These are phyloP conservation scores for Mimachlamys varia DNA, from an alignment of 2,888 invertebrate genomes.

Conservation along the genomic window DNA sequence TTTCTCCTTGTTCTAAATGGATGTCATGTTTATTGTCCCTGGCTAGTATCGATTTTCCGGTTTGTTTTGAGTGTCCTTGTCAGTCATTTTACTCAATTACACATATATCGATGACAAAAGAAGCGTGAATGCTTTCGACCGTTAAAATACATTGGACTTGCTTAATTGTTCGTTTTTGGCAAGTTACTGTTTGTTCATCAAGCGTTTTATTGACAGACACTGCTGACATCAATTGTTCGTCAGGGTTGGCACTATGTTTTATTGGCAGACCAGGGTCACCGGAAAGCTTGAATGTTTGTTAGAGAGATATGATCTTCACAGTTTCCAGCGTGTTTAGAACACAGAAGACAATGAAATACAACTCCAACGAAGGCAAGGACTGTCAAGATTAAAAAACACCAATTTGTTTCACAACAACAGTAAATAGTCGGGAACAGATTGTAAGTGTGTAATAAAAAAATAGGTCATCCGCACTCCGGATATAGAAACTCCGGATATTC, in stretches of 20 bases:
- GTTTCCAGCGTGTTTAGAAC: too few relatives aligned
- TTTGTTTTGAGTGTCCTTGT: not conserved
- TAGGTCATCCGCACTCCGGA: too few relatives aligned
- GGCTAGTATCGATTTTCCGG: not conserved
- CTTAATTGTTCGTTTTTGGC: not conserved
- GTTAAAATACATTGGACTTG: slow-evolving; percentile 4
- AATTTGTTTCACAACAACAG: too few relatives aligned
- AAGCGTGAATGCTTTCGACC: not conserved
- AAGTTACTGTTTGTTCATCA: not conserved
- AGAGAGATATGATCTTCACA: not conserved
- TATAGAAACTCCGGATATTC: too few relatives aligned
- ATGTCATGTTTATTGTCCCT: not conserved
- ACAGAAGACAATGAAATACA: too few relatives aligned
- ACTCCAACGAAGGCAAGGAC: too few relatives aligned
- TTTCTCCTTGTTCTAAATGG: not conserved
- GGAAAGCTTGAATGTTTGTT: not conserved
- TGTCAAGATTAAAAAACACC: too few relatives aligned
- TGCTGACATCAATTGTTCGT: not conserved
- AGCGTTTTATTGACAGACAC: not conserved
- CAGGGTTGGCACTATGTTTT: not conserved
- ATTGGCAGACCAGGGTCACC: not conserved
- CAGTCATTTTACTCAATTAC: not conserved
- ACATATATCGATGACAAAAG: not conserved
- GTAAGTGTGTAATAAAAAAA: too few relatives aligned
- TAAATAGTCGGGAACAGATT: too few relatives aligned